phyloP scores from a whole-genome alignment of 2,113 vertebrate species.

The Tragulus kanchil region DNA sequence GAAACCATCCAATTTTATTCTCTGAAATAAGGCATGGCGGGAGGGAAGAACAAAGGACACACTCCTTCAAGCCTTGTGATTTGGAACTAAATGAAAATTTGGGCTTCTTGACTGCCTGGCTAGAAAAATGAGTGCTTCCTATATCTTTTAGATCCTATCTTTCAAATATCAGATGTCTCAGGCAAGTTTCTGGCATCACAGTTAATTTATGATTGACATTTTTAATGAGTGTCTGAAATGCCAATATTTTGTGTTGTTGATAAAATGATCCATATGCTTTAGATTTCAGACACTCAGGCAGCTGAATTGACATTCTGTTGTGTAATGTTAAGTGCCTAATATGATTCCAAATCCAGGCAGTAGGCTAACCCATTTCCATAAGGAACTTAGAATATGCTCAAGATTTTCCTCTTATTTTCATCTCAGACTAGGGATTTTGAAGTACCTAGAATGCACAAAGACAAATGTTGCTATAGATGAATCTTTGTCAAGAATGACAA shows the following conservation, averaged over 20 bases:
- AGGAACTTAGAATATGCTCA: constrained; percentile 60
- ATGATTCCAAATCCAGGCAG: constrained; percentile 74
- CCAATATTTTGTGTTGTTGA: constrained; percentile 85
- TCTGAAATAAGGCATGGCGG: background rate
- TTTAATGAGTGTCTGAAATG: constrained; percentile 83
- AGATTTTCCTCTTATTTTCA: constrained; percentile 50
- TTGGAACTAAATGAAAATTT: constrained; percentile 45
- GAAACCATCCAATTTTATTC: constrained; percentile 42
- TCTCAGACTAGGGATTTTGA: background rate
- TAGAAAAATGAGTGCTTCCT: constrained; percentile 57
- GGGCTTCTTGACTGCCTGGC: constrained; percentile 48
- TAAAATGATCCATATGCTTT: constrained; percentile 84
- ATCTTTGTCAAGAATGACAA: background rate
- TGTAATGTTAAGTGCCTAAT: constrained; percentile 81
- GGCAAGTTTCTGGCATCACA: constrained; percentile 79
- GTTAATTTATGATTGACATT: constrained; percentile 84
- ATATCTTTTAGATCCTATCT: constrained; percentile 74
- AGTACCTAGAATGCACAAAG: constrained; percentile 31
- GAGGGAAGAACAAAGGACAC: background rate
- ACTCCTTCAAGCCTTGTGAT: constrained; percentile 39
- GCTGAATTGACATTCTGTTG: constrained; percentile 84
- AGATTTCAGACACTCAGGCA: constrained; percentile 79
- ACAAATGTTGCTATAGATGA: background rate
- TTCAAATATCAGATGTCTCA: constrained; percentile 81
- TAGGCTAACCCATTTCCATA: constrained; percentile 72